Evolutionary conservation across 2,888 invertebrate species (phyloP).

Genomic region (Sphaerophoria rueppellii): DNA sequence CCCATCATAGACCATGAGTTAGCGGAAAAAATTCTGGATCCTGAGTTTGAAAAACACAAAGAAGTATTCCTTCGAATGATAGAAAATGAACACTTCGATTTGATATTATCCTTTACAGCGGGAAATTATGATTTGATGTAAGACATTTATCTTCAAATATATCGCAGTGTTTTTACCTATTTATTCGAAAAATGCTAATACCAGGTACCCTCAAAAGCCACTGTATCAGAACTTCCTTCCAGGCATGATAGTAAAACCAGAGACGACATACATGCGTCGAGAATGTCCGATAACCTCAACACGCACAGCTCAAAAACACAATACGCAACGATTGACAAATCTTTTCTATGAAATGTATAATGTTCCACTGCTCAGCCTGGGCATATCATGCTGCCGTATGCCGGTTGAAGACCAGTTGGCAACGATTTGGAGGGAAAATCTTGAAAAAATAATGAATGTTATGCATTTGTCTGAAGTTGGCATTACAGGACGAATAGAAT

Average conservation of each 20-base stretch:
- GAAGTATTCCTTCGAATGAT: slow-evolving; percentile 86
- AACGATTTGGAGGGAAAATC: slow-evolving; percentile 87
- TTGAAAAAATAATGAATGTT: slow-evolving; percentile 86
- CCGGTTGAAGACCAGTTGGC: slow-evolving; percentile 87
- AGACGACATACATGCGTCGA: slow-evolving; percentile 77
- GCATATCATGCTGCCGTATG: slow-evolving; percentile 92
- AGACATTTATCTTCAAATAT: slow-evolving; percentile 60
- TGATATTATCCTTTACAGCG: slow-evolving; percentile 89
- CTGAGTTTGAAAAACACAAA: slow-evolving; percentile 77
- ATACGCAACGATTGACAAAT: slow-evolving; percentile 84
- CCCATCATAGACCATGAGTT: slow-evolving; percentile 84
- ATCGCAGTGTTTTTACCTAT: neutral
- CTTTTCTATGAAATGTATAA: slow-evolving; percentile 85
- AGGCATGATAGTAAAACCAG: slow-evolving; percentile 78
- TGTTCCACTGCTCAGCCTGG: slow-evolving; percentile 87
- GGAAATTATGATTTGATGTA: slow-evolving; percentile 87
- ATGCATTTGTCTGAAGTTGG: slow-evolving; percentile 86
- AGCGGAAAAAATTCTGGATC: slow-evolving; percentile 85
- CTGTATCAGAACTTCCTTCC: slow-evolving; percentile 78
- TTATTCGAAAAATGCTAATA: neutral
- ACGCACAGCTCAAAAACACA: slow-evolving; percentile 76
- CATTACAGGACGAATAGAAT: slow-evolving; percentile 87
- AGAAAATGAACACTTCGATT: slow-evolving; percentile 86
- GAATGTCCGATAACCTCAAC: slow-evolving; percentile 77
- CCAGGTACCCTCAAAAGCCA: slow-evolving; percentile 78